Conservation (phyloP, 2,888 invertebrate genomes). For the Coenonympha glycerion region DNA sequence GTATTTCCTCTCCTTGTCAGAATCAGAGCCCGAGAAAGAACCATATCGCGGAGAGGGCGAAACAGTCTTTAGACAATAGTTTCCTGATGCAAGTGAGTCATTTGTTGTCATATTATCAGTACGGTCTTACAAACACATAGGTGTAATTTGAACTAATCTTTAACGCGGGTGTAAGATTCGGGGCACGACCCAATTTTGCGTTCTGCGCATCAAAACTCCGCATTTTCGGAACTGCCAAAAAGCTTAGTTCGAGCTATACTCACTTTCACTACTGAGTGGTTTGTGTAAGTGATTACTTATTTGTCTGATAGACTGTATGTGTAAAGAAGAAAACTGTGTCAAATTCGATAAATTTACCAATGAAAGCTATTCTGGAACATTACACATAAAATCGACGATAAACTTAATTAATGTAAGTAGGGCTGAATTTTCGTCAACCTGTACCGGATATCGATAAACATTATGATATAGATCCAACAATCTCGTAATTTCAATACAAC, state of each 20-base stretch:
- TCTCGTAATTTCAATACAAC: slow-evolving; percentile 19
- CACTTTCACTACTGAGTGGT: too few species aligned
- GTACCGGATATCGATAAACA: too few species aligned
- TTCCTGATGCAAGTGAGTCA: slow-evolving; percentile 73
- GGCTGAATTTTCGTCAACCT: not conserved
- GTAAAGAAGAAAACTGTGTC: slow-evolving; percentile 34
- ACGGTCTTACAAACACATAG: too few species aligned
- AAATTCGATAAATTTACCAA: slow-evolving; percentile 35
- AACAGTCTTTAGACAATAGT: slow-evolving; percentile 72
- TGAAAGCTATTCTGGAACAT: slow-evolving; percentile 17
- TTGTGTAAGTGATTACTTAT: too few species aligned
- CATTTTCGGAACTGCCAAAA: too few species aligned
- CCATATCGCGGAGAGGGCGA: slow-evolving; percentile 73
- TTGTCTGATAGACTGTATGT: too few species aligned
- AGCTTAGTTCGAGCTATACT: too few species aligned
- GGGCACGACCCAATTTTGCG: too few species aligned
- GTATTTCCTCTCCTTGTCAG: slow-evolving; percentile 66
- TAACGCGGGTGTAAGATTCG: too few species aligned
- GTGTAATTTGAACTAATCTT: too few species aligned
- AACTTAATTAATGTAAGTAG: not conserved
- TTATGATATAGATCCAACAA: slow-evolving; percentile 16
- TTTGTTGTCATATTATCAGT: slow-evolving; percentile 25
- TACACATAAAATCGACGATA: not conserved
- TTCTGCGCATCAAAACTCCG: too few species aligned
- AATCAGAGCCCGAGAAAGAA: slow-evolving; percentile 72